Conservation (phyloP, 1,140 invertebrate species). For the Drosophila nebulosa region DNA sequence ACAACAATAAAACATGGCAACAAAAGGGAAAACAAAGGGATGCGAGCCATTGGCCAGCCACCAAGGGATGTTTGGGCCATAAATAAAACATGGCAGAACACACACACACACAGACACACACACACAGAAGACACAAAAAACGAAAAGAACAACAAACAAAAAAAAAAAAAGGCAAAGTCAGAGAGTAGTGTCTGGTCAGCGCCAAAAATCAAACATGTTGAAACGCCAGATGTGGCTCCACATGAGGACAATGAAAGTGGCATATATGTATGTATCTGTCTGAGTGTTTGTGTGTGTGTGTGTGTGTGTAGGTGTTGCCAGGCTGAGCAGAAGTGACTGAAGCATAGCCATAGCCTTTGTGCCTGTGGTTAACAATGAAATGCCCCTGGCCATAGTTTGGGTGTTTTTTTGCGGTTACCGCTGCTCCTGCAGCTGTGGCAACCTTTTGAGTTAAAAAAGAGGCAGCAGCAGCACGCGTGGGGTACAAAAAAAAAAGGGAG, state of each 20-base stretch:
- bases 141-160: conserved; percentile 31
- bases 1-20: conserved; percentile 71
- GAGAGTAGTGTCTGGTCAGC: conserved; percentile 56
- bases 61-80: conserved; percentile 71
- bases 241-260: conserved; percentile 56
- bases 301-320: background rate
- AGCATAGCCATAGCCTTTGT: conserved; percentile 32
- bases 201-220: conserved; percentile 59
- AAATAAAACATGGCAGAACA: conserved; percentile 74
- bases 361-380: conserved; percentile 72
- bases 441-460: conserved; percentile 27
- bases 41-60: conserved; percentile 56
- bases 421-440: conserved; percentile 40
- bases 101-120: conserved; percentile 25
- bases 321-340: conserved; percentile 20
- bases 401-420: conserved; percentile 51
- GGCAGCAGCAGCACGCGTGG: background rate
- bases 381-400: conserved; percentile 59
- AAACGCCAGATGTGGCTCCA: conserved; percentile 50
- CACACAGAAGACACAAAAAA: conserved; percentile 18
- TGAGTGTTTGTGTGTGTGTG: background rate
- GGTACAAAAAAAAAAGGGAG: background rate
- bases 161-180: conserved; percentile 51
- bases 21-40: conserved; percentile 17
- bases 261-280: background rate